phyloP scores from a whole-genome alignment of 2,113 vertebrate species.

The Ranitomeya imitator region DNA sequence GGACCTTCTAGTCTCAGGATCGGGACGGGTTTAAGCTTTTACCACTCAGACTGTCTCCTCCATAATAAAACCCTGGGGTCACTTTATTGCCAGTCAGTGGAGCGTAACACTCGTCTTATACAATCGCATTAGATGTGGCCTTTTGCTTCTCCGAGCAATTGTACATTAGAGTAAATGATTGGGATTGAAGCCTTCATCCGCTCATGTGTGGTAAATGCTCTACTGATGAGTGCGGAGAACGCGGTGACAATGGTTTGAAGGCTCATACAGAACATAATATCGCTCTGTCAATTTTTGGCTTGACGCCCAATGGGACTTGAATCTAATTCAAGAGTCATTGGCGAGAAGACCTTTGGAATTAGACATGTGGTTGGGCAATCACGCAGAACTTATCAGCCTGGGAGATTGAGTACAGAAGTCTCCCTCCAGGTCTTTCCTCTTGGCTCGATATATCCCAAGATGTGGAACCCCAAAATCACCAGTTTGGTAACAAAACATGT shows the following conservation, averaged over 20 bases:
- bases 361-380: background rate
- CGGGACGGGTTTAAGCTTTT: slow-evolving; percentile 1
- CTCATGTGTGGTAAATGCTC: slow-evolving; percentile 51
- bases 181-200: background rate
- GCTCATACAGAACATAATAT: background rate
- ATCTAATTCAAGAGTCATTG: background rate
- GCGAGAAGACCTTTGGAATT: background rate
- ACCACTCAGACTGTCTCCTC: slow-evolving; percentile 3
- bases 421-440: no score
- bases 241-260: background rate
- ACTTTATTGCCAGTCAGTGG: slow-evolving; percentile 40
- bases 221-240: background rate
- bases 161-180: slow-evolving; percentile 56
- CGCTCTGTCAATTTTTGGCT: background rate
- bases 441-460: no score
- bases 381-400: background rate
- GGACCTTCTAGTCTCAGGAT: background rate
- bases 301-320: background rate
- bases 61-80: slow-evolving; percentile 60
- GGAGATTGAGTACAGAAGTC: no score
- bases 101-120: slow-evolving; percentile 49
- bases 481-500: no score
- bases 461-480: no score
- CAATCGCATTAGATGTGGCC: slow-evolving; percentile 59
- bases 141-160: slow-evolving; percentile 52